A percentile compares a stretch with the other conserved stretches of the same genome.
Evolutionary conservation across 2,113 vertebrate genomes (phyloP).

Genomic region (Alectura lathami): DNA sequence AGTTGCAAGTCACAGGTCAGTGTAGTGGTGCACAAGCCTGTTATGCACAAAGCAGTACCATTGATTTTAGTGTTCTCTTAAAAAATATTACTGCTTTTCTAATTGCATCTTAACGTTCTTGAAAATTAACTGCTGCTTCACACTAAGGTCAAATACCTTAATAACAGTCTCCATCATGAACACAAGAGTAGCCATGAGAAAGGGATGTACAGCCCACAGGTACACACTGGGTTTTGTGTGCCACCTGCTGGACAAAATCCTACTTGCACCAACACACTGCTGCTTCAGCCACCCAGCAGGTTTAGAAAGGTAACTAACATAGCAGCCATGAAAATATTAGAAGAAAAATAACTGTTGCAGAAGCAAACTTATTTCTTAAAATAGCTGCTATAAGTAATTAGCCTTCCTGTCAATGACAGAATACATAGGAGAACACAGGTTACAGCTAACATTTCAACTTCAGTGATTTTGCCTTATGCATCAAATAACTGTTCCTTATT

Average conservation of each 20-base stretch:
- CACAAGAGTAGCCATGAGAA: neutral
- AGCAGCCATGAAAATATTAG: neutral
- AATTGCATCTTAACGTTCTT: neutral
- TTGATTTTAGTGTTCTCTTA: neutral
- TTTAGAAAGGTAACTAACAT: neutral
- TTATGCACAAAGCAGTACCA: neutral
- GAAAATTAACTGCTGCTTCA: neutral
- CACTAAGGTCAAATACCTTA: neutral
- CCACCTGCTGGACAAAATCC: constrained; percentile 60
- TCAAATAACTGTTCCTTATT: neutral
- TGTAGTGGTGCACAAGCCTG: neutral
- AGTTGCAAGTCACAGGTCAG: neutral
- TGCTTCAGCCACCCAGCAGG: too few species aligned
- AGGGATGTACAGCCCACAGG: fast-evolving
- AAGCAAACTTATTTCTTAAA: neutral
- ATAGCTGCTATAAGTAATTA: neutral
- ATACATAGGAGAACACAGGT: fast-evolving
- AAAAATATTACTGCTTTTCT: neutral
- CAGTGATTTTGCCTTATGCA: neutral
- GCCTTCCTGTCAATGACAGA: neutral
- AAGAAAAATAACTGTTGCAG: neutral
- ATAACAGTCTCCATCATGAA: neutral
- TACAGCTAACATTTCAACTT: neutral
- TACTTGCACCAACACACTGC: neutral
- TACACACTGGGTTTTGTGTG: neutral